Base-by-base conservation (phyloP, 2,888 invertebrate genomes). In the Tuberolachnus salignus region DNA sequence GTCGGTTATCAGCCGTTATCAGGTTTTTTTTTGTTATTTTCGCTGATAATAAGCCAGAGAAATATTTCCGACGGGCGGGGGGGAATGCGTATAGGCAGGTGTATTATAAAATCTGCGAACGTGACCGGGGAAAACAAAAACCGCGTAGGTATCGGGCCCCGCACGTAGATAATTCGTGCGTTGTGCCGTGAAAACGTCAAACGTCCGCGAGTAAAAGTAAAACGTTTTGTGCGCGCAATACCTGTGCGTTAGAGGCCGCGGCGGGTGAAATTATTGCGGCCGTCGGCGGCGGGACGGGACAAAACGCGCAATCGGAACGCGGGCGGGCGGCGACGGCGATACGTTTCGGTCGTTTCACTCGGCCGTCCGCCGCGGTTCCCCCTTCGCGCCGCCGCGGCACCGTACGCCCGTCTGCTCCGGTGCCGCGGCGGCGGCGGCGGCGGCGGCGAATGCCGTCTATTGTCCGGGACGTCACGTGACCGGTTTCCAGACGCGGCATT, bases 391-490 rank as follows among this genome's bases (percentile, higher is more conserved):
- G 44, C 23, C 34, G 2, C 63, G 51, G 9, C 63, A 34, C 73
- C 73, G 63, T n/a, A 42, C 63, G 16, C 51, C 61, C n/a, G 71
- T 71, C 59, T 71, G 26, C 23, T 13, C 13, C 26, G 13, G 23
- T 57, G 23, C 23, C n/a, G n/a, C 53, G 19, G 9, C 53, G 51
- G 19, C 19, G 23, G 8, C 3, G 69, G 10, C 14, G 3, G 49
- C 26, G 53, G 34, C 34, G 19, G 19, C 19, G 42, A 64, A 59
- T 44, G 42, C 34, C 16, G 72, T 73, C 80, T 59, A 71, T 80
- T 80, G 72, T 80, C 72, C 72, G 66, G 82, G 80, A 80, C 34
- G 83, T 85, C 86, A 85, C 85, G 85, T 85, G 85, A 85, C 83
- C 80, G 82, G 82, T 67, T 78, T 55, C 67, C 8, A 34, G 57